A percentile compares a stretch with the other conserved stretches of the same genome.
These are phyloP conservation scores for Catostylus mosaicus DNA, from an alignment of 30 jellyfish, hydroid and myxozoan genomes.

Conservation along the genomic window DNA sequence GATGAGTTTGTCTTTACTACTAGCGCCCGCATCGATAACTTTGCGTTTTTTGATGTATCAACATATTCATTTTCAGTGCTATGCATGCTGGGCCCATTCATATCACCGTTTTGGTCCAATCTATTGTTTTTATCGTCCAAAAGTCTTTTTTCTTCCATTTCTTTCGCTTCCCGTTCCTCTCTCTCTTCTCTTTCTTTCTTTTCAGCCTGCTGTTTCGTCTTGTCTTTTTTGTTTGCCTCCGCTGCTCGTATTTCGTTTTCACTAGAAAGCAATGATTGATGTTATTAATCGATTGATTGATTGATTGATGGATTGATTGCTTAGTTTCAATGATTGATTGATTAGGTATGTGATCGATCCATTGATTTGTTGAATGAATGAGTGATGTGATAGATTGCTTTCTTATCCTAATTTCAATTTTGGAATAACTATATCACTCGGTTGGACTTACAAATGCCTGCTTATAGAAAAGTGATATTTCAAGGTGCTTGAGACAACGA, in stretches of 20 bases:
- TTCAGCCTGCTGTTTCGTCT: constrained; percentile 84
- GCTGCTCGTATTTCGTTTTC: constrained; percentile 97
- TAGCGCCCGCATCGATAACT: constrained; percentile 28
- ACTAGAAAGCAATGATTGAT: constrained; percentile 24
- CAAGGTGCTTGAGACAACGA: no score
- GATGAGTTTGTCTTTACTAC: constrained; percentile 50
- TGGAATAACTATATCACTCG: no score
- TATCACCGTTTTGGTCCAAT: constrained; percentile 57
- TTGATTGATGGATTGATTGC: neutral
- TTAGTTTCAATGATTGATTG: no score
- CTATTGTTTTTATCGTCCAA: constrained; percentile 55
- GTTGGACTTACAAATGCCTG: no score
- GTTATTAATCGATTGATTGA: neutral
- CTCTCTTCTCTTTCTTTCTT: constrained; percentile 70
- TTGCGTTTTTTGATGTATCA: constrained; percentile 33
- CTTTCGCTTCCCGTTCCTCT: constrained; percentile 51
- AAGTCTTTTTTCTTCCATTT: constrained; percentile 46
- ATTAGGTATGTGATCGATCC: no score
- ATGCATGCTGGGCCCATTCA: constrained; percentile 68
- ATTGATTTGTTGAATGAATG: no score
- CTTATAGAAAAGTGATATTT: no score
- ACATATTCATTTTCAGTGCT: constrained; percentile 48
- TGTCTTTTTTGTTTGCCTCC: constrained; percentile 90
- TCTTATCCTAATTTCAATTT: no score
- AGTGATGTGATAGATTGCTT: no score